Base-by-base conservation (phyloP, 2,888 invertebrate species). In the Ellobium chinense region DNA sequence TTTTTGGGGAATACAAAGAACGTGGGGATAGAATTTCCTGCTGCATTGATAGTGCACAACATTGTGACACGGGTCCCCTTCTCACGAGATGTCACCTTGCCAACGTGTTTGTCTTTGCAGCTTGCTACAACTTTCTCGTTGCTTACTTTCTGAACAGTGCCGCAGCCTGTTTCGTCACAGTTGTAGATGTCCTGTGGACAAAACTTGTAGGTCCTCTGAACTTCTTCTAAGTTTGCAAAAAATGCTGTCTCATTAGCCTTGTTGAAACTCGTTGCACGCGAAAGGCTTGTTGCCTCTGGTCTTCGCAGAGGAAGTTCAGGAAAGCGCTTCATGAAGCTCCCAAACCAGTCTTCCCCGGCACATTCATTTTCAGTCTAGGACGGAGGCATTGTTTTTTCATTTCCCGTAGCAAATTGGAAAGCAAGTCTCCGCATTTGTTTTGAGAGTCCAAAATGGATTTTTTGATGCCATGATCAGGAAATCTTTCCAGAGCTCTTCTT, bases 261-360 rank as follows among this genome's bases (percentile, higher is more conserved):
- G 68, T 85, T 85, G 75, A 85, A 85, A 54, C 78, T 78, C 18
- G 84, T 81, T 2, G 80, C 80, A 31, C 85, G 24, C 21, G 70
- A 58, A 21, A 86, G 39, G 56, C 82, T 82, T 29, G 85, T 86
- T 2, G 83, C 83, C 65, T 87, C 81, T 29, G 87, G 87, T 31
- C 37, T 54, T 24, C 87, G 31, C 3, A 79, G 5, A 3, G 84
- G 82, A 2, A 86, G 75, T 21, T 14, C 7, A 46, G 60, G 37
- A 31, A 84, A 72, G 7, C 84, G 76, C 56, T 79, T 74, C 73
- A 78, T 37, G 58, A 83, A 83, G 12, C 66, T 68, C 9, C 21
- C 37, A 39, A 85, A 79, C 87, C 86, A 87, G 58, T 86, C 85
- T 63, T 54, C 60, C 7, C 85, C 85, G 9, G 85, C 84, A 2